A percentile compares a stretch with the other conserved stretches of the same genome.
Conservation (phyloP, 1,140 invertebrate genomes). For the Limonius californicus region DNA sequence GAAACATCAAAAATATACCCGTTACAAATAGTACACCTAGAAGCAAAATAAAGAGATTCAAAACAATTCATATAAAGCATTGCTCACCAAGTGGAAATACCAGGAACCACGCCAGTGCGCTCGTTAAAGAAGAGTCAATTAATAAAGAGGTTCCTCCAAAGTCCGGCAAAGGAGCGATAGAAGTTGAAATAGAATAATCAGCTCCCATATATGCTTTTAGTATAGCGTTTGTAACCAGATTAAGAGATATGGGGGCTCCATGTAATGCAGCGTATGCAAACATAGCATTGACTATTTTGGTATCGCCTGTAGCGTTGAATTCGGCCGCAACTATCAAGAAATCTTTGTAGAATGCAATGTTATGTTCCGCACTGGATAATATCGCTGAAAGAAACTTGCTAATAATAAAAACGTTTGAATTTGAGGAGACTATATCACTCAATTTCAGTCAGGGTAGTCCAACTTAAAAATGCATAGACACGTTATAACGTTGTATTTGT, state of each 20-base stretch:
- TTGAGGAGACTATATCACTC: too few species aligned
- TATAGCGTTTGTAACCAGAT: slow-evolving; percentile 55
- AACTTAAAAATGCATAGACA: too few species aligned
- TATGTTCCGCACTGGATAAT: too few species aligned
- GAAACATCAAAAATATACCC: slow-evolving; percentile 52
- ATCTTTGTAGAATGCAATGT: slow-evolving; percentile 38
- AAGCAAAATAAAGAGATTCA: too few species aligned
- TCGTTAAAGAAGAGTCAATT: slow-evolving; percentile 26
- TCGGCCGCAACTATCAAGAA: slow-evolving; percentile 41
- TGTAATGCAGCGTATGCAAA: slow-evolving; percentile 57
- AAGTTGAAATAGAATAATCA: slow-evolving; percentile 55
- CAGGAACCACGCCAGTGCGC: slow-evolving; percentile 36
- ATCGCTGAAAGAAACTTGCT: too few species aligned
- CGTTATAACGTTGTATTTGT: too few species aligned
- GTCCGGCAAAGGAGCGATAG: slow-evolving; percentile 58
- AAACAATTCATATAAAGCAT: too few species aligned
- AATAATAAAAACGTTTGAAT: too few species aligned
- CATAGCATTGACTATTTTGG: slow-evolving; percentile 43
- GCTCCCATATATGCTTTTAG: slow-evolving; percentile 44
- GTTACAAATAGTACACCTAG: slow-evolving; percentile 34
- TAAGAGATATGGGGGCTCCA: slow-evolving; percentile 57
- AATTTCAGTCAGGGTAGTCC: too few species aligned
- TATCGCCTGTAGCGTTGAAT: slow-evolving; percentile 40
- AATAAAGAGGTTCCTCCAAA: slow-evolving; percentile 20
- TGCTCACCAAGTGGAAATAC: slow-evolving; percentile 38